These are phyloP conservation scores for Drosophila ezoana DNA, from an alignment of 2,888 invertebrate species.

Conservation along the genomic window DNA sequence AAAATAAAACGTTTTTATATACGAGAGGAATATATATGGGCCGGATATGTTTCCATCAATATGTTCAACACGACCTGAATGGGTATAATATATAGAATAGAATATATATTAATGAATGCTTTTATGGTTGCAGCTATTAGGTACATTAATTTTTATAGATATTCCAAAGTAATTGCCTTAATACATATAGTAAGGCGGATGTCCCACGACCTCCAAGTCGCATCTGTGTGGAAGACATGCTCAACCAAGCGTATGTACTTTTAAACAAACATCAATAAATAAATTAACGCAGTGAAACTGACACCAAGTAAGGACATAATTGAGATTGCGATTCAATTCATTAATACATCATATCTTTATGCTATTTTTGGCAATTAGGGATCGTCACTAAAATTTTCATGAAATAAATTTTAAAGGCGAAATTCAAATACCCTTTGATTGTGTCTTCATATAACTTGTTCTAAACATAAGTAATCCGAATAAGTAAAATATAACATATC, in stretches of 20 bases:
- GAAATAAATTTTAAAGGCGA: not conserved
- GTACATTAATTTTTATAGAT: not conserved
- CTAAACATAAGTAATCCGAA: no score
- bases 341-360: not conserved
- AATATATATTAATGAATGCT: no score
- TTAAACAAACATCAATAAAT: constrained; percentile 31
- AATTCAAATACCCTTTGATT: not conserved
- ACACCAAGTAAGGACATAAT: constrained; percentile 57
- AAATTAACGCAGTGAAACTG: constrained; percentile 65
- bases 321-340: constrained; percentile 28
- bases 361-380: constrained; percentile 1
- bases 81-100: no score
- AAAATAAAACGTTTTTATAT: no score
- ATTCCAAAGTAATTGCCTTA: not conserved
- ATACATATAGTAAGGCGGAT: constrained; percentile 13
- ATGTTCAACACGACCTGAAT: no score
- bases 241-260: constrained; percentile 38
- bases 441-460: not conserved
- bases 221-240: constrained; percentile 15
- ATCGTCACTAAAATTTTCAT: not conserved
- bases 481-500: no score
- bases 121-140: constrained; percentile 15
- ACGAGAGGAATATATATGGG: no score
- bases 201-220: constrained; percentile 28
- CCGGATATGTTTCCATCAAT: no score